Base-by-base conservation (phyloP, 2,113 vertebrate genomes). In the Odocoileus hemionus region DNA sequence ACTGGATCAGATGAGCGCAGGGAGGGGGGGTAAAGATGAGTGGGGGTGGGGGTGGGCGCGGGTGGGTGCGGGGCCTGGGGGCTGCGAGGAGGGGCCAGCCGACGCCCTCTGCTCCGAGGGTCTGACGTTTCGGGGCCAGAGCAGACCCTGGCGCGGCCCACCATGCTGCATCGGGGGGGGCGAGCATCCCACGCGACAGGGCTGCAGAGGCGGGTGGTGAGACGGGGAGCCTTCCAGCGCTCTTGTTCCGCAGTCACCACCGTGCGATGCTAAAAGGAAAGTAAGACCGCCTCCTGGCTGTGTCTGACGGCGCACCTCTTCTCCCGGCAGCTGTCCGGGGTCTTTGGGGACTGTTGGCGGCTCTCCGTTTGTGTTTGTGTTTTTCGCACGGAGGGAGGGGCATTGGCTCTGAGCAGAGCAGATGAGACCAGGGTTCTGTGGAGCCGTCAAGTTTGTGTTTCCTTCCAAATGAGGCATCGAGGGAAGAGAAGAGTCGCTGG, bases 21-120 rank as follows among this genome's bases (percentile, higher is more conserved):
- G 25, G 1, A 0, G 6, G 1, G 7, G 7, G 16, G 26, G 33
- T 5, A 13, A 33, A 12, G 16, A 26, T 1, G 2, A 3, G 26
- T 7, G 7, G 28, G 13, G 30, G 19, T 0, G 8, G 7, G 13
- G 30, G 19, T 0, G 8, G 7, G 55, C 5, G 17, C 2, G 11
- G n/a, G 45, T 6, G 57, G 26, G 33, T 2, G 26, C 33, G 1
- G 86, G 23, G 57, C 2, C 0, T 0, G 0, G 2, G 30, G 33
- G 23, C 6, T 9, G 11, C 0, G 1, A 30, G 26, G 43, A 36
- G 8, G 13, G 19, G 25, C 2, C 50, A 15, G 8, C 36, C 36
- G 79, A 4, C 25, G 14, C 8, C 55, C 13, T 5, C 12, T 4
- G 54, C 93, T n/a, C 25, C 10, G 12, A 95, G 54, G 28, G 23